Evolutionary conservation across 1,140 invertebrate species (phyloP).

Genomic region (Aphelenchoides fujianensis): DNA sequence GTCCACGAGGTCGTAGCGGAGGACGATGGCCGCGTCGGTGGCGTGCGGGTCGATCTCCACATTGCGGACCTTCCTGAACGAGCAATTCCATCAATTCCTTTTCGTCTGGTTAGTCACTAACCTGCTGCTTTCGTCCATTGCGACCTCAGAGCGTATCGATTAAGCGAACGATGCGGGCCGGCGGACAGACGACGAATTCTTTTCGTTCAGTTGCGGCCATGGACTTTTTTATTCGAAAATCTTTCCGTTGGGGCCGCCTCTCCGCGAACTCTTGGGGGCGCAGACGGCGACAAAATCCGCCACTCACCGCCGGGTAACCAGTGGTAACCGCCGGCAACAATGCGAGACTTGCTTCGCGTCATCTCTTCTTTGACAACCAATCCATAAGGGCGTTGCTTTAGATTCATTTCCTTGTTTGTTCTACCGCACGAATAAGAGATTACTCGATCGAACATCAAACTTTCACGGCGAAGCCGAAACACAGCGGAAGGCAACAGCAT

Average conservation of each 20-base stretch:
- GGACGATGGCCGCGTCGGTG: conserved; percentile 80
- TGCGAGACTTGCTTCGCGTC: neutral
- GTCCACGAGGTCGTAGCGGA: conserved; percentile 72
- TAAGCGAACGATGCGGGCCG: no score
- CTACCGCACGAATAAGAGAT: no score
- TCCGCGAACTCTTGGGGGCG: neutral
- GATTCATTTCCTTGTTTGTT: no score
- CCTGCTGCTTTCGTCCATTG: no score
- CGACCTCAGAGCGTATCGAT: no score
- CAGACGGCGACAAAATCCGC: neutral
- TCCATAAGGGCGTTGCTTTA: no score
- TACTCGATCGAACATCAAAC: no score
- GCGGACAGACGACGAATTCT: no score
- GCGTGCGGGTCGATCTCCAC: conserved; percentile 84
- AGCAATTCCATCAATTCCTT: conserved; percentile 19
- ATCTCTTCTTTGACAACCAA: neutral
- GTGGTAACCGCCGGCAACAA: neutral
- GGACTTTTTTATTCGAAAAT: conserved; percentile 10
- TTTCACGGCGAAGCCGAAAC: no score
- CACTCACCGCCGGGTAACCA: neutral
- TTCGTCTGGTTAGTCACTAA: no score
- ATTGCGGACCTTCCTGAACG: conserved; percentile 71
- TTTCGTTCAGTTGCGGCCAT: no score
- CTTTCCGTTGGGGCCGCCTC: neutral
- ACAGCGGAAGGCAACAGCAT: no score